Evolutionary conservation across 1,140 invertebrate species (phyloP).

Genomic region (Pissodes strobi): DNA sequence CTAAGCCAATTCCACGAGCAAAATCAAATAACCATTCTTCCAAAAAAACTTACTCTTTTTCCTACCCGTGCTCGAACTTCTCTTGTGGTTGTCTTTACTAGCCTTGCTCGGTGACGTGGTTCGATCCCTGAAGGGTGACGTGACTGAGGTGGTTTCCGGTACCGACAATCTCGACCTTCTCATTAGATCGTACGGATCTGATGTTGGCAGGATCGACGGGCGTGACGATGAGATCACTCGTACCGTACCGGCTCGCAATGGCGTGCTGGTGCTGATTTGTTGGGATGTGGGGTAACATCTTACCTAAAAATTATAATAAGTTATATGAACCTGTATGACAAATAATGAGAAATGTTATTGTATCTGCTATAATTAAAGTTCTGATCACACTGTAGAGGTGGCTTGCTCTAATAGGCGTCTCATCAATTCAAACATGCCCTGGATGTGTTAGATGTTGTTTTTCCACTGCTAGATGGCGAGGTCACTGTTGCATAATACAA

Average conservation of each 20-base stretch:
- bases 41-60: conserved; percentile 50
- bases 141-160: conserved; percentile 50
- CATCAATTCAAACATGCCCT: too few relatives aligned
- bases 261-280: conserved; percentile 28
- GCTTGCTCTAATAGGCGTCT: too few relatives aligned
- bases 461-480: too few relatives aligned
- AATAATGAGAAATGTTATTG: too few relatives aligned
- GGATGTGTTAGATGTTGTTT: too few relatives aligned
- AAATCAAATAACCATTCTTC: too few relatives aligned
- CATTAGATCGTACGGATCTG: conserved; percentile 81
- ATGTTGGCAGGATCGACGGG: conserved; percentile 63
- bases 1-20: too few relatives aligned
- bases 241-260: conserved; percentile 63
- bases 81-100: conserved; percentile 5
- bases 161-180: conserved; percentile 72
- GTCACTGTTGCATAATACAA: too few relatives aligned
- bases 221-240: conserved; percentile 65
- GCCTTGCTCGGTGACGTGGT: conserved; percentile 35
- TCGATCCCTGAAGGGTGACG: conserved; percentile 42
- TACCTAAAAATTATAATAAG: conserved; percentile 43
- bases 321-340: too few relatives aligned
- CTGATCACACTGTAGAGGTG: too few relatives aligned
- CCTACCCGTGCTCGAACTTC: conserved; percentile 54
- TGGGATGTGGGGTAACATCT: conserved; percentile 58
- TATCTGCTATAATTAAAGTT: too few relatives aligned